Evolutionary conservation across 2,888 invertebrate species (phyloP).

Genomic region (Baccha elongata): DNA sequence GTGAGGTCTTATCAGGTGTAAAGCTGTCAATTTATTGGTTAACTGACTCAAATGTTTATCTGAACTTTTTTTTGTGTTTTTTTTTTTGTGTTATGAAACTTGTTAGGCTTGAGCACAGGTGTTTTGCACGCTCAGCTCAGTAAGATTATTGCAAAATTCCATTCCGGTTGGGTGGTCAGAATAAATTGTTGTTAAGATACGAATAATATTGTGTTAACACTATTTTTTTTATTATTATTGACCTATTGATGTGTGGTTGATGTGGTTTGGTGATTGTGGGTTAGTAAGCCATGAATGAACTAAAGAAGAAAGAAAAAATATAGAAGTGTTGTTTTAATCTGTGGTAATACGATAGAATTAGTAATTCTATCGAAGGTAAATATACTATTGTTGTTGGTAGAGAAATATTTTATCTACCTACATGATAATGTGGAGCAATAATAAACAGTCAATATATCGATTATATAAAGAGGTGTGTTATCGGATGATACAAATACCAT

Average conservation of each 20-base stretch:
- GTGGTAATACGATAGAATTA: no score
- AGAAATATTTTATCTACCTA: not conserved
- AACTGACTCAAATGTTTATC: slow-evolving; percentile 6
- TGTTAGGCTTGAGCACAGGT: slow-evolving; percentile 58
- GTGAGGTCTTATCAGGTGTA: slow-evolving; percentile 58
- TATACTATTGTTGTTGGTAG: not conserved
- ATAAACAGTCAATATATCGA: no score
- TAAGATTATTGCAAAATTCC: slow-evolving; percentile 55
- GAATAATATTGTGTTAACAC: slow-evolving; percentile 32
- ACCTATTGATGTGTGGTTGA: slow-evolving; percentile 51
- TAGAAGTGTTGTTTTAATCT: not conserved
- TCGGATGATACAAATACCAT: no score
- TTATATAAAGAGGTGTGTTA: no score
- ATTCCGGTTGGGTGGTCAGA: slow-evolving; percentile 52
- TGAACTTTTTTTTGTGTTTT: slow-evolving; percentile 6
- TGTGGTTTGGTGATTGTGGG: slow-evolving; percentile 19
- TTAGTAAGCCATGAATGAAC: slow-evolving; percentile 25
- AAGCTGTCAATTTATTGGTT: slow-evolving; percentile 30
- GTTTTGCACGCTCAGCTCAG: slow-evolving; percentile 20
- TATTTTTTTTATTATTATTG: slow-evolving; percentile 38
- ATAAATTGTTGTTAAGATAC: slow-evolving; percentile 24
- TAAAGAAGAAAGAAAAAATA: not conserved
- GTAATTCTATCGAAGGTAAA: slow-evolving; percentile 4
- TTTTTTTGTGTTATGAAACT: slow-evolving; percentile 21
- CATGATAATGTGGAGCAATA: no score